Evolutionary conservation across 2,113 vertebrate species (phyloP), one percentile per base, ranked within the genome.

Genomic region (Hippocampus mohnikei): DNA sequence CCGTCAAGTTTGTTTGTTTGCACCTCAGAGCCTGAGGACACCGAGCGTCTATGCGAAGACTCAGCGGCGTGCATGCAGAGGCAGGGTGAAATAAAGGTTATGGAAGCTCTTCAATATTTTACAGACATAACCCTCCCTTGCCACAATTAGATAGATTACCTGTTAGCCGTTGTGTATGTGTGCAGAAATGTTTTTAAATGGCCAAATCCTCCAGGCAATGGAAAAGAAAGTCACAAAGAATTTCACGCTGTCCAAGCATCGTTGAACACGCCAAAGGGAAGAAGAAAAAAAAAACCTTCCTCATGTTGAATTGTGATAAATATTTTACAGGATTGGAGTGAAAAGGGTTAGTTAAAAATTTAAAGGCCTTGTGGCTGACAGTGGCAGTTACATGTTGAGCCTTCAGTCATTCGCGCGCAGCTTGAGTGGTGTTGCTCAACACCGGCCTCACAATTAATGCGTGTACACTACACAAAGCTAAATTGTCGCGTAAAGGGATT

Each of bases 121-220:
- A 96, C 91, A 93, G 86, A 91, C 92, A 93, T 93, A 93, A 92
- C 94, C 91, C 92, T 94, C 94, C 92, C 85, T 91, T 91, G 87
- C 92, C 91, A 91, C 96, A 96, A 99, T 98, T 98, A 97, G 95
- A 94, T 94, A 95, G 93, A 96, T 98, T 97, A 97, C 95, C 95
- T 96, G 95, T 94, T 95, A 95, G 93, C 93, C 92, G 94, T 37
- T 92, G 94, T 93, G 91, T 83, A 90, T 90, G 86, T 94, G 91
- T 93, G 89, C 93, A 88, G 93, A 94, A 91, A 90, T 93, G 87
- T 93, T 95, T 95, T 94, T 91, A 94, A 92, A 94, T 92, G 72
- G 87, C 87, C 93, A 91, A 94, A 87, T 95, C 95, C 95, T 96
- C 88, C 69, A 94, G 95, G 95, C 95, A 95, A 96, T 94, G 93